These are phyloP conservation scores for Talpa occidentalis DNA, from an alignment of 2,113 vertebrate species.

Conservation along the genomic window DNA sequence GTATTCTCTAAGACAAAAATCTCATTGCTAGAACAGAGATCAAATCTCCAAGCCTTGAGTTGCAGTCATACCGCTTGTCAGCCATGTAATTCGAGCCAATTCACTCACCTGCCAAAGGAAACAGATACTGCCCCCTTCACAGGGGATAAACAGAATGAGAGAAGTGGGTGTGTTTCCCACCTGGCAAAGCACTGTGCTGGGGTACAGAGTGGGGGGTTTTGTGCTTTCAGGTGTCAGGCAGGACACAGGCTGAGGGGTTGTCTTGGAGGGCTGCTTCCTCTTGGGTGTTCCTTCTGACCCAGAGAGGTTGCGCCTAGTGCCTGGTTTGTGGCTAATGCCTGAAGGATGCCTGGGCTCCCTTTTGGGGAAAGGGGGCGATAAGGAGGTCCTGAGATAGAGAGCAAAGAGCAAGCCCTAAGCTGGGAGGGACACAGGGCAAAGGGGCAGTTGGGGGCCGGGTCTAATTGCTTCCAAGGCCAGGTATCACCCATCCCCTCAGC, in stretches of 20 bases:
- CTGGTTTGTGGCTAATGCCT: background rate
- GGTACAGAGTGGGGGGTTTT: background rate
- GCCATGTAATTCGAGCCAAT: background rate
- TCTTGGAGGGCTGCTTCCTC: background rate
- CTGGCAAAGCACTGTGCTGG: fast-evolving
- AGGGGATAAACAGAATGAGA: background rate
- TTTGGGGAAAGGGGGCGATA: background rate
- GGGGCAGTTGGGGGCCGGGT: fast-evolving
- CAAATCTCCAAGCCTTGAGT: background rate
- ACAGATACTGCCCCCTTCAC: background rate
- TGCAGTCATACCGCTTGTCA: background rate
- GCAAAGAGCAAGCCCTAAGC: background rate
- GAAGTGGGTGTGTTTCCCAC: background rate
- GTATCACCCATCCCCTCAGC: background rate
- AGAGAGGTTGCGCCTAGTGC: background rate
- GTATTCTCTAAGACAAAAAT: background rate
- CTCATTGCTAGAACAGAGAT: background rate
- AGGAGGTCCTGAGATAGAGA: background rate
- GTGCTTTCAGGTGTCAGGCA: background rate
- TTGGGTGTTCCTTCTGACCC: background rate
- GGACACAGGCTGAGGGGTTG: background rate
- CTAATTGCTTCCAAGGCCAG: background rate
- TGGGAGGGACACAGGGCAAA: background rate
- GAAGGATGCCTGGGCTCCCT: background rate
- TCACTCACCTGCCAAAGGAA: background rate